These are phyloP conservation scores for Lamprologus callipterus DNA, from an alignment of 2,113 vertebrate genomes.

Conservation along the genomic window DNA sequence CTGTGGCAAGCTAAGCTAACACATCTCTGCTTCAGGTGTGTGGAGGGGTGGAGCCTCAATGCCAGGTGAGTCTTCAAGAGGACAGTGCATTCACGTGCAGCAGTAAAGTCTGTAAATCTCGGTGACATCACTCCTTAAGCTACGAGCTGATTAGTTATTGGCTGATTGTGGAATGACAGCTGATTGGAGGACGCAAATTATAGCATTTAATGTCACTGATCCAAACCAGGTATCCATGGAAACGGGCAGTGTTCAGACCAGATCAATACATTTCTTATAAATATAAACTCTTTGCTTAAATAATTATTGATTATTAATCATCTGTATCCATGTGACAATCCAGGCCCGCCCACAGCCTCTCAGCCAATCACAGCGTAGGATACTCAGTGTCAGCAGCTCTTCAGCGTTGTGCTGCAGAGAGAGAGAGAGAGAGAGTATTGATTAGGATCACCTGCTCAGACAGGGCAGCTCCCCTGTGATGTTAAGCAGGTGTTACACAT, in stretches of 20 bases:
- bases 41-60: not conserved
- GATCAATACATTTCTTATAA: slow-evolving; percentile 59
- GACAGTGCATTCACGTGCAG: not conserved
- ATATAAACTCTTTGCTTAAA: slow-evolving; percentile 76
- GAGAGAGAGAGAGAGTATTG: slow-evolving; percentile 15
- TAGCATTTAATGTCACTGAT: not conserved
- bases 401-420: slow-evolving; percentile 80
- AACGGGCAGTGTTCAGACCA: not conserved
- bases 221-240: not conserved
- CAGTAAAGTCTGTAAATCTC: not conserved
- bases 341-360: not conserved
- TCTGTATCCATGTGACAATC: slow-evolving; percentile 52
- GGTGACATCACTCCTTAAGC: not conserved
- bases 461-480: not conserved
- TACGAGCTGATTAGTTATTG: not conserved
- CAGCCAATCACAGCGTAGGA: slow-evolving; percentile 22
- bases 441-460: not conserved
- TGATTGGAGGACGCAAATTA: slow-evolving; percentile 27
- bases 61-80: not conserved
- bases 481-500: not conserved
- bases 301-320: slow-evolving; percentile 56
- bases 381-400: slow-evolving; percentile 76
- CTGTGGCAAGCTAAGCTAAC: not conserved
- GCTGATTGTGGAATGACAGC: not conserved
- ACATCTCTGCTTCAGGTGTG: not conserved